Evolutionary conservation across 1,140 invertebrate species (phyloP).

Genomic region (Leguminivora glycinivorella): DNA sequence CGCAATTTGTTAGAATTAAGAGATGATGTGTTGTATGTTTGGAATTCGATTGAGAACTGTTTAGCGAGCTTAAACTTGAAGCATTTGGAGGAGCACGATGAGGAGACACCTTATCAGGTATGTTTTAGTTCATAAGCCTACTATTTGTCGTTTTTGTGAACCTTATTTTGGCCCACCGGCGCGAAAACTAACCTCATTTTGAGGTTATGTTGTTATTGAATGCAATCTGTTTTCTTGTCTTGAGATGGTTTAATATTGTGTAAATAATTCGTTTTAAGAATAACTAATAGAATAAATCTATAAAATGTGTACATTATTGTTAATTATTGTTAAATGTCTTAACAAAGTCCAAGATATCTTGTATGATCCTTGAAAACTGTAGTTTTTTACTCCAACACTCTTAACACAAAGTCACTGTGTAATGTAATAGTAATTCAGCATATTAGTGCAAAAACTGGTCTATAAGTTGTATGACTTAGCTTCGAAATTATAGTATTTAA

Average conservation of each 20-base stretch:
- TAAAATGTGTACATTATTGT: neutral
- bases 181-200: constrained; percentile 26
- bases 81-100: constrained; percentile 75
- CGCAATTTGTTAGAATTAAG: constrained; percentile 81
- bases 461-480: no score
- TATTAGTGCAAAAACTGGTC: no score
- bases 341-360: no score
- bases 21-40: constrained; percentile 83
- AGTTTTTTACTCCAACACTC: no score
- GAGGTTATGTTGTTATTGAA: constrained; percentile 45
- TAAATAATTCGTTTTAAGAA: neutral
- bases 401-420: no score
- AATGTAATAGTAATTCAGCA: no score
- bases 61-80: constrained; percentile 81
- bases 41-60: constrained; percentile 82
- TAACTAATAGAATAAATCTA: neutral
- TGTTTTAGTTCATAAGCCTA: constrained; percentile 34
- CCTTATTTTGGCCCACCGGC: neutral
- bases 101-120: constrained; percentile 81
- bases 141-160: neutral
- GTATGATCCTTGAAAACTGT: no score
- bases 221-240: neutral
- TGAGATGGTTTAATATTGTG: neutral
- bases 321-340: no score
- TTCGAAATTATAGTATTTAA: no score